Conservation (phyloP, 2,113 vertebrate genomes). For the Brachionichthys hirsutus region DNA sequence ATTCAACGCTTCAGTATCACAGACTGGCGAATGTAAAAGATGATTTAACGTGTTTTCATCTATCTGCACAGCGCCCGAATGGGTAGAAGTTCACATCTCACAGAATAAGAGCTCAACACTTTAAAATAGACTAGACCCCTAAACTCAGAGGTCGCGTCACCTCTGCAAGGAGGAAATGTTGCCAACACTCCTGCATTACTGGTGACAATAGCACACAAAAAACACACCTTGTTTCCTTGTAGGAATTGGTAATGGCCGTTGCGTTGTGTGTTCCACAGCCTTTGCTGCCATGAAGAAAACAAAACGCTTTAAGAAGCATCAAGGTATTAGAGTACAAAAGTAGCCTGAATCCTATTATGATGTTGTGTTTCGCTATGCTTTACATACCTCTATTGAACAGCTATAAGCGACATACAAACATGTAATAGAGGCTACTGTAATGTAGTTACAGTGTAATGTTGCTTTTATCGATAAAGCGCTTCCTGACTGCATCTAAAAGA, state of each 20-base stretch:
- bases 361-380: not conserved
- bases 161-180: not conserved
- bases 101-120: not conserved
- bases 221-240: slow-evolving; percentile 45
- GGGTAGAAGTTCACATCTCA: not conserved
- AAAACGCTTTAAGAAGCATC: slow-evolving; percentile 26
- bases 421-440: not conserved
- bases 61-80: not conserved
- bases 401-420: not conserved
- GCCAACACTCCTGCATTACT: not conserved
- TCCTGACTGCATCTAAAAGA: too few species aligned
- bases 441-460: not conserved
- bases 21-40: too few species aligned
- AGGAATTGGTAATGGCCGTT: slow-evolving; percentile 10
- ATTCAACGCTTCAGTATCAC: too few species aligned
- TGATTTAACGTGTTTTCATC: too few species aligned
- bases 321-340: not conserved
- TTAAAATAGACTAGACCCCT: not conserved
- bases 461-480: too few species aligned
- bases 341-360: not conserved
- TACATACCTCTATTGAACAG: not conserved
- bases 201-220: not conserved
- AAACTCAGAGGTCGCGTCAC: not conserved
- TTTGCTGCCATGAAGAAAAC: slow-evolving; percentile 41
- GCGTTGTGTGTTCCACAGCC: slow-evolving; percentile 26